phyloP scores from a whole-genome alignment of 1,140 invertebrate species.

The Chymomyza costata region DNA sequence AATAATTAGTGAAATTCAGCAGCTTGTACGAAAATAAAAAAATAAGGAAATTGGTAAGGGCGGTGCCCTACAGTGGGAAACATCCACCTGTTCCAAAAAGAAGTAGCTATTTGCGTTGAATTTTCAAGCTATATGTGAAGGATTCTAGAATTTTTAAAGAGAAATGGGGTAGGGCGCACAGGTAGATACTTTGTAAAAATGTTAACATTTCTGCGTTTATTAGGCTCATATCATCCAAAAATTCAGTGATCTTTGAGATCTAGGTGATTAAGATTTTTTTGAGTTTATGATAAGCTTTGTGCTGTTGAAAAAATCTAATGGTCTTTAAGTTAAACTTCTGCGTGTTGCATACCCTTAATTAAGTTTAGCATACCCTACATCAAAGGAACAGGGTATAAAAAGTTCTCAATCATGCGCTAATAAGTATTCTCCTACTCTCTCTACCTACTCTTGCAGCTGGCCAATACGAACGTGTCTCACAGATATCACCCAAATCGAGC shows the following conservation, averaged over 20 bases:
- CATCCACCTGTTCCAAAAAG: not conserved
- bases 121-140: not conserved
- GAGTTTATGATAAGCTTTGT: too few species aligned
- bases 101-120: too few species aligned
- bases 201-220: too few species aligned
- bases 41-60: not conserved
- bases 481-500: conserved; percentile 72
- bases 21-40: conserved; percentile 3
- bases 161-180: too few species aligned
- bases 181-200: too few species aligned
- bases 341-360: too few species aligned
- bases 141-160: not conserved
- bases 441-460: conserved; percentile 38
- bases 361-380: too few species aligned
- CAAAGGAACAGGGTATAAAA: not conserved
- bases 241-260: too few species aligned
- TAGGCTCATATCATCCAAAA: too few species aligned
- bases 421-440: not conserved
- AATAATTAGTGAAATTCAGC: conserved; percentile 26
- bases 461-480: conserved; percentile 61
- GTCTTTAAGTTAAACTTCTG: too few species aligned
- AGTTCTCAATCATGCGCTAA: not conserved
- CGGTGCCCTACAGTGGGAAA: not conserved
- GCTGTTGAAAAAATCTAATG: too few species aligned
- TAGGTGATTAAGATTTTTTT: too few species aligned